Evolutionary conservation across 2,888 invertebrate species (phyloP), one percentile per base, ranked within the genome.

Genomic region (Altica lythri): DNA sequence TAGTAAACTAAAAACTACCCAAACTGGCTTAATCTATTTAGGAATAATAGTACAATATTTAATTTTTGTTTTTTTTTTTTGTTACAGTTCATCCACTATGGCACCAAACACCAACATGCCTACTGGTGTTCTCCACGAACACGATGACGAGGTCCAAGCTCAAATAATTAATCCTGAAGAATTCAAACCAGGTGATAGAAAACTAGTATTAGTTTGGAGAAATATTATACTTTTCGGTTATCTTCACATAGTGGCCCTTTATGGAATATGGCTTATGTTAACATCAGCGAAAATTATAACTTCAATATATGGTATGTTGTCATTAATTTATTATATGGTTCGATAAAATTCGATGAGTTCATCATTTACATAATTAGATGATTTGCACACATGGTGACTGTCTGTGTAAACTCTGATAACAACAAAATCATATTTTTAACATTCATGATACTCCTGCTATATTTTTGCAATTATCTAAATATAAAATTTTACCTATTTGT

Each of bases 151-250:
- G 66, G 84, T 72, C 12, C 38, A 44, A n/a, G 46, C 66, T 1
- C 57, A 54, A 13, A 49, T 64, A 13, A 53, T 68, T 4, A 66
- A 66, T 2, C 53, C 63, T n/a, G 62, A 62, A 44, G 52, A 61
- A 2, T 62, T 63, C 9, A 64, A 66, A 55, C 66, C 86, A 1
- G 83, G 85, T 52, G 78, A 79, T 53, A 76, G 79, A 34, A 82
- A 83, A 53, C 71, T 79, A 27, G 77, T 83, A 70, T 74, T 88
- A 38, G 92, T 93, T 4, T 93, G 92, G 92, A 82, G 88, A 62
- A 93, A 92, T 72, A 88, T 93, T 42, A 75, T 86, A n/a, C 79
- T 88, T 1, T 92, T 93, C 70, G 77, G 79, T 5, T 88, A 87
- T 70, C 81, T 93, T 56, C 92, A 93, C 72, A 29, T 84, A 42